Percentiles rank a stretch among this genome's conserved stretches.
Conservation (phyloP, 2,797 vertebrate genomes). For the Sus cebifrons region DNA sequence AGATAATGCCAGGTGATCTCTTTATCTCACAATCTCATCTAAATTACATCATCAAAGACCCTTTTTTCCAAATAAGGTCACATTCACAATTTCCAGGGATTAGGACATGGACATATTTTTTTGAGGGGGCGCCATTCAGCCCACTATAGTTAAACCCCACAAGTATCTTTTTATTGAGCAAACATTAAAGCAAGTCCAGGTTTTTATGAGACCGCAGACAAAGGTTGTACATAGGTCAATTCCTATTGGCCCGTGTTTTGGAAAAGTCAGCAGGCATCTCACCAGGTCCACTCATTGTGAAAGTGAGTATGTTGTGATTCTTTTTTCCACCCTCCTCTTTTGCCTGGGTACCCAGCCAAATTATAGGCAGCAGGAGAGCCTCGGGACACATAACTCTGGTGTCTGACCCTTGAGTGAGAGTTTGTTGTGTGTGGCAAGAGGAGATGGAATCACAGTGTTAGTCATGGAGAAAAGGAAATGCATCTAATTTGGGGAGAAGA, state of each 20-base stretch:
- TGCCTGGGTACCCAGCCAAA: neutral
- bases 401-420: neutral
- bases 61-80: neutral
- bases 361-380: neutral
- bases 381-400: too few relatives aligned
- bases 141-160: neutral
- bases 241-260: neutral
- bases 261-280: neutral
- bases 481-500: neutral
- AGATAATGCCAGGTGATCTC: neutral
- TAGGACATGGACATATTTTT: neutral
- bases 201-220: neutral
- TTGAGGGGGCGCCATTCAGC: neutral
- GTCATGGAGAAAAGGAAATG: neutral
- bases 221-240: neutral
- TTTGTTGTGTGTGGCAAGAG: neutral
- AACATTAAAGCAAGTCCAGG: neutral
- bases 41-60: neutral
- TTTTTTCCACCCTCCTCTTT: neutral
- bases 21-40: neutral
- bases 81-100: neutral
- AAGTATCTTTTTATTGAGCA: neutral
- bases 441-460: neutral
- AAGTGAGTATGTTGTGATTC: neutral
- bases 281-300: neutral